Evolutionary conservation across 2,888 invertebrate genomes (phyloP), one percentile per base, ranked within the genome.

Genomic region (Chirona hameri): DNA sequence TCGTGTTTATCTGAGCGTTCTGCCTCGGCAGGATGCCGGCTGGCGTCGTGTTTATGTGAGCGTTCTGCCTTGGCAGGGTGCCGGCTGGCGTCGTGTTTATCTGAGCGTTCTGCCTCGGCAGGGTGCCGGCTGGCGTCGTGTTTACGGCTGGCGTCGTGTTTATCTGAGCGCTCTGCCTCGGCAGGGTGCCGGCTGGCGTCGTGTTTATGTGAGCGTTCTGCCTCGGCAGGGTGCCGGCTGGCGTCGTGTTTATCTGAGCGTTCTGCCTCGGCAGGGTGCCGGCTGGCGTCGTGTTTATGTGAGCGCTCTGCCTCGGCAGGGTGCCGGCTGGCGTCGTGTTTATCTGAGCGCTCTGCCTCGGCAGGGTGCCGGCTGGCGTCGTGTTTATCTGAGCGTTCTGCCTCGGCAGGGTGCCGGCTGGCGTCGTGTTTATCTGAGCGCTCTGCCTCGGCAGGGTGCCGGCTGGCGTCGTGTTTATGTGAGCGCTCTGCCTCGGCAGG

Each of bases 131-230:
- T 0, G 93, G 93, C 84, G 39, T 39, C 39, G 39, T 39, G 7
- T 39, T 2, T 39, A 39, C 7, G 4, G n/a, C n/a, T n/a, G n/a
- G n/a, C n/a, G n/a, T n/a, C n/a, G n/a, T n/a, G n/a, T n/a, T n/a
- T n/a, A n/a, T n/a, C n/a, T 39, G 39, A 39, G 4, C 39, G 4
- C 39, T 39, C 39, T 39, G 39, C 39, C 39, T 39, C 39, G 2
- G 39, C 39, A 39, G 39, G 86, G 92, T 93, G 87, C 92, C 92
- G 0, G 90, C 91, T 0, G 93, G 93, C 84, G 39, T 39, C 39
- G 39, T 39, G 7, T 39, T 2, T 39, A 39, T 39, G 4, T 39
- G 39, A 39, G 4, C 39, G 4, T 7, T 39, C 39, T 39, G 39
- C 39, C 39, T 39, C 39, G 2, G 39, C 39, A 39, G 39, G 86